A percentile compares a stretch with the other conserved stretches of the same genome.
Conservation (phyloP, 1,140 invertebrate species). For the Antheraea mylitta region DNA sequence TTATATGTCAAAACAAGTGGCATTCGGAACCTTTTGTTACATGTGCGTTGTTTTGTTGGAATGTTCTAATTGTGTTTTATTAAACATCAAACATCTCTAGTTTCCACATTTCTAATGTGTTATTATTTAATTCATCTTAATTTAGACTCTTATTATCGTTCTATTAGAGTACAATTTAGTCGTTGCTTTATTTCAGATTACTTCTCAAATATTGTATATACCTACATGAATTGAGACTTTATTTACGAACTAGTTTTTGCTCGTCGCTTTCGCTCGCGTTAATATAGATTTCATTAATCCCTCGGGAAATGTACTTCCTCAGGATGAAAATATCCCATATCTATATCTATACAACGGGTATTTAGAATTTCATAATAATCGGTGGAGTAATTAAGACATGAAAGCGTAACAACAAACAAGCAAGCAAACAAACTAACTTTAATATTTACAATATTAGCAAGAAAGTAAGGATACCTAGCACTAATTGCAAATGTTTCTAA, state of each 20-base stretch:
- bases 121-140: neutral
- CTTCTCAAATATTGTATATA: neutral
- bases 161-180: neutral
- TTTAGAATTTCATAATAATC: no score
- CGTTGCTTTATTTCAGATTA: neutral
- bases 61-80: constrained; percentile 3
- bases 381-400: no score
- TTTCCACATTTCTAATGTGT: neutral
- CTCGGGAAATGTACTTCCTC: neutral
- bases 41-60: constrained; percentile 32
- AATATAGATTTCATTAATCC: neutral
- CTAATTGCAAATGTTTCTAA: no score
- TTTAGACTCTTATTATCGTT: neutral
- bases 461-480: no score
- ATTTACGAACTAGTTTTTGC: neutral
- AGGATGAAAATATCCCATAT: no score
- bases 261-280: neutral
- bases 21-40: constrained; percentile 54
- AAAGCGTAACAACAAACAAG: no score
- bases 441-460: no score
- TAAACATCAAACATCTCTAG: neutral
- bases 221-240: neutral
- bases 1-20: constrained; percentile 66
- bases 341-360: no score
- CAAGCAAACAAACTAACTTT: no score